Conservation (phyloP, 2,797 vertebrate species). For the Rhinophrynus dorsalis region DNA sequence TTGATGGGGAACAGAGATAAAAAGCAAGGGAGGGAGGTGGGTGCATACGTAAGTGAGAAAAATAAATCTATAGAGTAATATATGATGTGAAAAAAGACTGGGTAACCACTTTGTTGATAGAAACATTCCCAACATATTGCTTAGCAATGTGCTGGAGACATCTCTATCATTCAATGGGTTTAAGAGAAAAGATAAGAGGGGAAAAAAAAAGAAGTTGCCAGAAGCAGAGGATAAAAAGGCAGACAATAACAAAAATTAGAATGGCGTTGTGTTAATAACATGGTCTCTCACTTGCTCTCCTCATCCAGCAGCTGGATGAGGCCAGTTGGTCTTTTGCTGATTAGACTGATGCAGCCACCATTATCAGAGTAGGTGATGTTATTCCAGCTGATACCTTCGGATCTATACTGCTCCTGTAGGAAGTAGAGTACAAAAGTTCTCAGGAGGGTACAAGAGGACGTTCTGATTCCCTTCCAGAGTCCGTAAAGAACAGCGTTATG, state of each 20-base stretch:
- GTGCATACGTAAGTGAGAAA: neutral
- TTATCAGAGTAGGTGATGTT: constrained; percentile 98
- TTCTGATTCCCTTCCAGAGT: no score
- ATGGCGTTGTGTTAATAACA: neutral
- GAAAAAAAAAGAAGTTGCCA: no score
- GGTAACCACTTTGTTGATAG: no score
- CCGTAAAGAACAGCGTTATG: no score
- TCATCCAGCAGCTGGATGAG: constrained; percentile 96
- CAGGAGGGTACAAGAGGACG: no score
- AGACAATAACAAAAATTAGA: no score
- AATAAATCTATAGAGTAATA: neutral
- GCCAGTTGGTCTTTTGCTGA: constrained; percentile 96
- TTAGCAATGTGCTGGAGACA: no score
- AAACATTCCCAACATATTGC: no score
- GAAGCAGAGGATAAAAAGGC: no score
- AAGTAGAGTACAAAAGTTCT: no score
- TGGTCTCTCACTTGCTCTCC: constrained; percentile 92
- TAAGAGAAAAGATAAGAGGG: no score
- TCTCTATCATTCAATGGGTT: no score
- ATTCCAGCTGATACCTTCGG: constrained; percentile 93
- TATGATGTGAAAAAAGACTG: neutral
- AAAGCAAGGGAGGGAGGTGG: neutral
- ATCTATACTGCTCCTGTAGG: constrained; percentile 88
- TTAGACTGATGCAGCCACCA: constrained; percentile 91
- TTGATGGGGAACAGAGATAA: neutral